Base-by-base conservation (phyloP, 2,888 invertebrate species). In the Octodonta nipae region DNA sequence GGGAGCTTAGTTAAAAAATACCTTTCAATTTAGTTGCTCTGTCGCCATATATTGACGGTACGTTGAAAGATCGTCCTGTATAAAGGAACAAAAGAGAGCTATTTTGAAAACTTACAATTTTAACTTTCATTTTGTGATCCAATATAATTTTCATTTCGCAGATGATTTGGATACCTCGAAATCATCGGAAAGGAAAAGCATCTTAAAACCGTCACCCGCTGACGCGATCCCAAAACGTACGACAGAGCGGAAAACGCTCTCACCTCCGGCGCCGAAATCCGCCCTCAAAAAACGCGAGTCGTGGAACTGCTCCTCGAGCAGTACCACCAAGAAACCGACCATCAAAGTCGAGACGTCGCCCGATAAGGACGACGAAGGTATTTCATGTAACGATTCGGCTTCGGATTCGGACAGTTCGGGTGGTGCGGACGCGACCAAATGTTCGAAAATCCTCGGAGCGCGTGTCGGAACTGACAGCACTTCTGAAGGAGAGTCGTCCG, bases 401-500 rank as follows among this genome's bases (percentile, higher is more conserved):
- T 56, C 58, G 17, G 56, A 55, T 37, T 54, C 55, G 20, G 56
- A 57, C 33, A 33, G 32, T 1, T 41, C 39, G 13, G 35, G 32
- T 6, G 32, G 35, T 8, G 37, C 35, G 5, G 22, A 26, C 26
- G 27, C 25, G 26, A 36, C 24, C 28, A 32, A n/a, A 28, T 30
- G 10, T 29, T 14, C 20, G 27, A 26, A 12, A 25, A 30, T 2
- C 8, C 8, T 12, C 33, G 8, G 36, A 32, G 32, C 35, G 15
- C 37, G 36, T 25, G 29, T 35, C 22, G 28, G 33, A 25, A 45
- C 47, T 12, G 52, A 50, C 25, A 46, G 46, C 16, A 53, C 55
- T 12, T 62, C 62, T 6, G 75, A 74, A 48, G 73, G 72, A 1
- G 75, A 75, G 46, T 75, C 75, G 41, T 75, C 73, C 30, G 75